Evolutionary conservation across 2,888 invertebrate genomes (phyloP).

Genomic region (Euzophera pinguis): DNA sequence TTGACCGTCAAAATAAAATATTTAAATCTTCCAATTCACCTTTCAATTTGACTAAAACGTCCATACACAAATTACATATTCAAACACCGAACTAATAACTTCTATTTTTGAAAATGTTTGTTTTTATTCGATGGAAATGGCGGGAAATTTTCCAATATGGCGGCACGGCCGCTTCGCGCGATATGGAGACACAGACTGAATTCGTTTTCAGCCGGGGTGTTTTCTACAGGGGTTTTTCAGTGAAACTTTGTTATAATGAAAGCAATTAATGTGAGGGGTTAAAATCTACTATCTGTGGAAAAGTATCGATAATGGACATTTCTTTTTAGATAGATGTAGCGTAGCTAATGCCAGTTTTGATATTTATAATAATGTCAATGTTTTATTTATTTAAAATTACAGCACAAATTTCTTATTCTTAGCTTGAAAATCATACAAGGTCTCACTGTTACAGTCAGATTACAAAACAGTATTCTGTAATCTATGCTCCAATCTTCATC

Average conservation of each 20-base stretch:
- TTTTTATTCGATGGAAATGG: conserved; percentile 30
- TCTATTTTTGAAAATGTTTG: conserved; percentile 6
- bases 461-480: too few relatives aligned
- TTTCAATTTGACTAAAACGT: conserved; percentile 12
- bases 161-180: conserved; percentile 42
- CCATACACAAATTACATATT: not conserved
- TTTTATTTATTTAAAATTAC: too few relatives aligned
- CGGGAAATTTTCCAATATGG: conserved; percentile 51
- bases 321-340: not conserved
- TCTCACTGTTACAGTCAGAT: too few relatives aligned
- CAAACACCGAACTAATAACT: not conserved
- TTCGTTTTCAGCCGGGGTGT: conserved; percentile 38
- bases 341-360: not conserved
- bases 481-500: too few relatives aligned
- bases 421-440: too few relatives aligned
- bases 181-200: conserved; percentile 57
- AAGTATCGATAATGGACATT: not conserved
- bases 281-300: conserved; percentile 18
- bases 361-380: too few relatives aligned
- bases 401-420: too few relatives aligned
- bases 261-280: conserved; percentile 19
- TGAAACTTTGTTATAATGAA: conserved; percentile 20
- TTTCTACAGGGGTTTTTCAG: conserved; percentile 32
- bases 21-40: conserved; percentile 8
- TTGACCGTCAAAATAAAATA: conserved; percentile 10